Evolutionary conservation across 2,797 vertebrate species (phyloP).

Genomic region (Cichlasoma orientale): DNA sequence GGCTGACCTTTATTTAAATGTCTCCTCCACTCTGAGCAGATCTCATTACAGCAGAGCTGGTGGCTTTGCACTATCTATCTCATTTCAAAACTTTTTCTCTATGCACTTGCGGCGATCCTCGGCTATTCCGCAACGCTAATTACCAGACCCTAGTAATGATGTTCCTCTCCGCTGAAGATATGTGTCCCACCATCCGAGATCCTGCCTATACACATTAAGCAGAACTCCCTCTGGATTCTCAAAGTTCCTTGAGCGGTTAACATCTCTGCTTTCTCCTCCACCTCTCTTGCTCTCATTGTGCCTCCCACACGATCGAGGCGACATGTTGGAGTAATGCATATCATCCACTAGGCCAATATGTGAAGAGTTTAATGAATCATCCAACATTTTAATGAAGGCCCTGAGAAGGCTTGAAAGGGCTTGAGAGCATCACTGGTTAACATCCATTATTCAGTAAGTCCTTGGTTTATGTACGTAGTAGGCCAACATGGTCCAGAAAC

Average conservation of each 20-base stretch:
- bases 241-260: conserved; percentile 58
- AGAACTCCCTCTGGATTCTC: conserved; percentile 52
- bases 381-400: conserved; percentile 52
- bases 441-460: conserved; percentile 59
- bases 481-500: not conserved
- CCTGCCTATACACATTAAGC: conserved; percentile 56
- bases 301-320: conserved; percentile 48
- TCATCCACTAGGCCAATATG: conserved; percentile 36
- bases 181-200: conserved; percentile 59
- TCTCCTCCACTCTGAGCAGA: conserved; percentile 80
- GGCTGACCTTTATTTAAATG: conserved; percentile 87
- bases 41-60: conserved; percentile 83
- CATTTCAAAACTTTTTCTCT: conserved; percentile 69
- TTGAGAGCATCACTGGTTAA: conserved; percentile 43
- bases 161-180: conserved; percentile 62
- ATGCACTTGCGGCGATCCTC: conserved; percentile 68
- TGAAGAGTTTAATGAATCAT: conserved; percentile 48
- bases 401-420: conserved; percentile 36
- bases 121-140: conserved; percentile 72
- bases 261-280: conserved; percentile 48
- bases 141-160: conserved; percentile 74
- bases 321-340: conserved; percentile 43
- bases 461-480: conserved; percentile 37
- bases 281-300: conserved; percentile 27
- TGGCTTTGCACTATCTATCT: conserved; percentile 75